Base-by-base conservation (phyloP, 2,888 invertebrate species). In the Acrocyrtus sp. region DNA sequence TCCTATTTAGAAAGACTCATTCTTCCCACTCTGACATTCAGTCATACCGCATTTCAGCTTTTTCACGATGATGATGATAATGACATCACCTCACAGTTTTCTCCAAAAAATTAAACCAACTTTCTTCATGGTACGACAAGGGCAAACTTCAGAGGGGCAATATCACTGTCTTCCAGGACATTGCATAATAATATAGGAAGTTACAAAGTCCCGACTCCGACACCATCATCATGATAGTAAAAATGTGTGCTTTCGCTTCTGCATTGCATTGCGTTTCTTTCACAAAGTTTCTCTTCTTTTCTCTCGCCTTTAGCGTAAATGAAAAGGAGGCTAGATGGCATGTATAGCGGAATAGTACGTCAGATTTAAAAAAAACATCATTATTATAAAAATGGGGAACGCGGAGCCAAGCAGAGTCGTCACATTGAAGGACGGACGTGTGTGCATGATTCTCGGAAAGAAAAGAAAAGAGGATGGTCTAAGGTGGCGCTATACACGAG, bases 71-170 rank as follows among this genome's bases (percentile, higher is more conserved):
- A 50, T 50, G 62, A 70, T 57, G 61, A 69, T 61, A 61, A 70
- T 62, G 62, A 70, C 56, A 69, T 69, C 69, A 69, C n/a, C n/a
- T n/a, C 69, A 69, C 54, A 39, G 53, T 47, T 66, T 53, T 56
- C 47, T 47, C 19, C 48, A 19, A 51, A n/a, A 51, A 26, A 12
- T 34, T 34, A 34, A 34, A 34, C 12, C 6, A 34, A 12, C 34
- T 34, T 34, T 34, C 34, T 34, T 34, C 34, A 8, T 34, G 34
- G n/a, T n/a, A n/a, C n/a, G n/a, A n/a, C 34, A 34, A 34, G 34
- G 12, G 34, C 12, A 34, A 34, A 8, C 34, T n/a, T n/a, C n/a
- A n/a, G n/a, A n/a, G n/a, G n/a, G n/a, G n/a, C n/a, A n/a, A n/a
- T n/a, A n/a, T 34, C 12, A 34, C 34, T 34, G 34, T 34, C 34